Evolutionary conservation across 1,140 invertebrate genomes (phyloP).

Genomic region (Conopomorpha cramerella): DNA sequence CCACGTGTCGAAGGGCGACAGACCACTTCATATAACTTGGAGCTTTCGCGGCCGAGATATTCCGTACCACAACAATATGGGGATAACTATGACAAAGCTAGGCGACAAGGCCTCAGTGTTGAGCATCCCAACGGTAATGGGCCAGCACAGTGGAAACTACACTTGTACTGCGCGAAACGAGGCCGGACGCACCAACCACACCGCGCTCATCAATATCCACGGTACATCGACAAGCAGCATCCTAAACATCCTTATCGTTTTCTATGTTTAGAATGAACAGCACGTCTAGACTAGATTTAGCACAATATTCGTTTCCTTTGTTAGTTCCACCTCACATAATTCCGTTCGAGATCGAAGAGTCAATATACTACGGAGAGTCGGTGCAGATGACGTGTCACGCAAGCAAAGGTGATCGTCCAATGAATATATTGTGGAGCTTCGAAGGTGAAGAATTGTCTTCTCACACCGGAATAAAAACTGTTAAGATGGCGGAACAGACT

Average conservation of each 20-base stretch:
- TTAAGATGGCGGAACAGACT: conserved; percentile 66
- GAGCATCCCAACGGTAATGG: conserved; percentile 74
- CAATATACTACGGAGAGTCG: conserved; percentile 71
- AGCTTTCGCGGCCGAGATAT: conserved; percentile 66
- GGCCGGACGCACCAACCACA: conserved; percentile 70
- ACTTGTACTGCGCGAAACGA: conserved; percentile 78
- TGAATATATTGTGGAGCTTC: conserved; percentile 73
- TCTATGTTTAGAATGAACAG: conserved; percentile 25
- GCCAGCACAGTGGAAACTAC: conserved; percentile 76
- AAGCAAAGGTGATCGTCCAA: conserved; percentile 73
- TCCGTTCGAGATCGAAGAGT: conserved; percentile 68
- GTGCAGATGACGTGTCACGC: conserved; percentile 76
- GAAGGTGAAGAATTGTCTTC: conserved; percentile 63
- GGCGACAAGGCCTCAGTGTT: conserved; percentile 78
- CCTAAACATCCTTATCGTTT: conserved; percentile 3
- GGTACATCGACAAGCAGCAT: conserved; percentile 61
- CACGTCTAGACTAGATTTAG: conserved; percentile 55
- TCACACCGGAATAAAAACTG: conserved; percentile 57
- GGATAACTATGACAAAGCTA: conserved; percentile 72
- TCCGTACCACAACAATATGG: conserved; percentile 63
- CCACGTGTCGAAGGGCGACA: conserved; percentile 72
- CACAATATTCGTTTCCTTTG: conserved; percentile 37
- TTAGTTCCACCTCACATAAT: conserved; percentile 74
- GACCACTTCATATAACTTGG: conserved; percentile 66
- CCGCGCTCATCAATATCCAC: conserved; percentile 73